A percentile compares a stretch with the other conserved stretches of the same genome.
These are phyloP conservation scores for Anseranas semipalmata DNA, from an alignment of 2,113 vertebrate species.

Conservation along the genomic window DNA sequence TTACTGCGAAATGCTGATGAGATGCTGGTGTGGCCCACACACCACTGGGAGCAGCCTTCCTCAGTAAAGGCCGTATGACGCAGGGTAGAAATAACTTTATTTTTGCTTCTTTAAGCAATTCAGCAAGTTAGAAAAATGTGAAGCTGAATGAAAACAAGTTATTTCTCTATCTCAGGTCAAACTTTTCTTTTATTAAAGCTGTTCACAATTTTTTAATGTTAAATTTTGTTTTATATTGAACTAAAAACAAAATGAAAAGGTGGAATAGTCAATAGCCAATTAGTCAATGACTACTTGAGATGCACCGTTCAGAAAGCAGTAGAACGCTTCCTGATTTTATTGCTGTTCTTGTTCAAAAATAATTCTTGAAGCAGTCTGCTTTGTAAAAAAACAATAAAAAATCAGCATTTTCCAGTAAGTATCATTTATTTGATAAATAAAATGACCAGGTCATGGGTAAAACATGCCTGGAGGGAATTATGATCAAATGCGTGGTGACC, in stretches of 20 bases:
- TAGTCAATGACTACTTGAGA: background rate
- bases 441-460: background rate
- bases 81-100: background rate
- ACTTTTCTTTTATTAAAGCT: background rate
- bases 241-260: background rate
- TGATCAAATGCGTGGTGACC: rapidly evolving
- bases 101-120: background rate
- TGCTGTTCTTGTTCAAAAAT: background rate
- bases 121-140: background rate
- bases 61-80: background rate
- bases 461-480: background rate
- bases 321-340: background rate
- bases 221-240: background rate
- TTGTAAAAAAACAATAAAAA: background rate
- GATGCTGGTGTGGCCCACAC: background rate
- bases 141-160: background rate
- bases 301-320: background rate
- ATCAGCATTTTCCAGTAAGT: background rate
- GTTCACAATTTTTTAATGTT: background rate
- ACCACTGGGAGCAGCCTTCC: rapidly evolving
- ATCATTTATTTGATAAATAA: background rate
- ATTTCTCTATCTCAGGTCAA: background rate
- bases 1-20: background rate
- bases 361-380: background rate
- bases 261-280: background rate